phyloP scores from a whole-genome alignment of 2,113 vertebrate species.

The Strigops habroptila region DNA sequence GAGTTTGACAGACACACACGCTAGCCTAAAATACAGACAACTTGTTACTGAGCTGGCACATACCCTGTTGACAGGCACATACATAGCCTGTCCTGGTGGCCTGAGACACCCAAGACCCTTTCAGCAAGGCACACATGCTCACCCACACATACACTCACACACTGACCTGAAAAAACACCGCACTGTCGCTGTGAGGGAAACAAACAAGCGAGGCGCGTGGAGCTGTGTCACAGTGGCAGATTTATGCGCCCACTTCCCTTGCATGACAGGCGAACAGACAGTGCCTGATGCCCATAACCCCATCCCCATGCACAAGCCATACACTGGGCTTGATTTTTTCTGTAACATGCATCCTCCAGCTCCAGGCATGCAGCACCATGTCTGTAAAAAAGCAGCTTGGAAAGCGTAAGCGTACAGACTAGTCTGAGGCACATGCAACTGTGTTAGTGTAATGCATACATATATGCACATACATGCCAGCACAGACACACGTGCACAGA shows the following conservation, averaged over 20 bases:
- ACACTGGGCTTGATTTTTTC: not conserved
- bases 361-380: not conserved
- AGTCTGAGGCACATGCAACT: not conserved
- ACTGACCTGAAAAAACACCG: not conserved
- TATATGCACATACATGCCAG: accelerated
- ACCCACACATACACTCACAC: not conserved
- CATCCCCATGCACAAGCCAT: accelerated
- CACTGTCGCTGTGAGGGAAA: not conserved
- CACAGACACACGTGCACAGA: not conserved
- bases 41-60: not conserved
- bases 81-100: not conserved
- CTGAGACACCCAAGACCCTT: accelerated
- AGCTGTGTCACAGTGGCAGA: not conserved
- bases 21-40: not conserved
- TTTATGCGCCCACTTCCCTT: not conserved
- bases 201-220: not conserved
- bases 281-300: not conserved
- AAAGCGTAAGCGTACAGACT: not conserved
- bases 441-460: not conserved
- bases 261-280: not conserved
- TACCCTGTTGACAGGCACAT: not conserved
- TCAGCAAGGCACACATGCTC: not conserved
- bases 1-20: not conserved
- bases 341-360: accelerated
- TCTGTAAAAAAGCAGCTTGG: not conserved